Percentiles rank a stretch among this genome's conserved stretches.
phyloP scores from a whole-genome alignment of 2,888 invertebrate genomes.

The Limnephilus rhombicus region DNA sequence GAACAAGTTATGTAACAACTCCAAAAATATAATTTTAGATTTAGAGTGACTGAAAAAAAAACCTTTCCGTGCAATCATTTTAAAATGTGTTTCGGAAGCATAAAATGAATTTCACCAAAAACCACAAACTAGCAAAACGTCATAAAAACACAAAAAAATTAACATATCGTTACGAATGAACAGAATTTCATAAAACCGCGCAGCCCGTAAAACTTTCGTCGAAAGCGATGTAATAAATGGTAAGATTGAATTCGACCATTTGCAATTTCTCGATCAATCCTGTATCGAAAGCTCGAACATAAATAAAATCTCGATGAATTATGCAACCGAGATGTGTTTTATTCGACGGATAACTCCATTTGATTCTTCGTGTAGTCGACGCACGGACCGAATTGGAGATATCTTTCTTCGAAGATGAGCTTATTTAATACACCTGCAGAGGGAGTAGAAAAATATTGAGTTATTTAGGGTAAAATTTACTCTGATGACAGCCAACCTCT shows the following conservation, averaged over 20 bases:
- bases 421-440: background rate
- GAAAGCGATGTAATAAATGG: slow-evolving; percentile 32
- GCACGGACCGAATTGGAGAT: background rate
- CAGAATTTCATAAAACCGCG: background rate
- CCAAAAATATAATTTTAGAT: background rate
- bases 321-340: slow-evolving; percentile 64
- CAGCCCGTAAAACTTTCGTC: slow-evolving; percentile 3
- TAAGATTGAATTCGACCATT: slow-evolving; percentile 38
- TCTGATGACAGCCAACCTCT: no score
- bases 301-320: slow-evolving; percentile 64
- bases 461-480: no score
- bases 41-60: background rate
- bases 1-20: no score
- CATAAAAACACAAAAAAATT: background rate
- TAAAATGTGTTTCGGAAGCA: background rate
- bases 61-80: background rate
- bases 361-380: slow-evolving; percentile 57
- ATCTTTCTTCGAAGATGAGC: background rate
- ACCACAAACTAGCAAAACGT: background rate
- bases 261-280: slow-evolving; percentile 60
- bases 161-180: slow-evolving; percentile 4
- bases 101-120: background rate
- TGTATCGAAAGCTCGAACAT: slow-evolving; percentile 45
- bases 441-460: background rate
- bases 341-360: slow-evolving; percentile 64